These are phyloP conservation scores for Rhinopithecus roxellana DNA, from an alignment of 2,113 vertebrate genomes.

Conservation along the genomic window DNA sequence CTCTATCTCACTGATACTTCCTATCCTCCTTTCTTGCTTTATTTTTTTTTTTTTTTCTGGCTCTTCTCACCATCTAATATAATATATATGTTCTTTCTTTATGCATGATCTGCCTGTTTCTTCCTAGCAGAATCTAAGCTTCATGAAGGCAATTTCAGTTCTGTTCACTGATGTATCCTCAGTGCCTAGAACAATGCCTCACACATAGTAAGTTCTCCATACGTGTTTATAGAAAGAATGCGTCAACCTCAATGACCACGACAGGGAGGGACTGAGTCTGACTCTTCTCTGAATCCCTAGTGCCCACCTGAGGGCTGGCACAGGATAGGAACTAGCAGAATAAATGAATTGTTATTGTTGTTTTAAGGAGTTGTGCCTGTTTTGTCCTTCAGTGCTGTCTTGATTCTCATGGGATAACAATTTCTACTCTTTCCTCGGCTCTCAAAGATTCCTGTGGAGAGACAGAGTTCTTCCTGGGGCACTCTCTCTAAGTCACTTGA, in stretches of 20 bases:
- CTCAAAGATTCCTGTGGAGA: background rate
- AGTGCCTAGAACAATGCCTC: background rate
- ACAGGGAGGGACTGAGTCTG: background rate
- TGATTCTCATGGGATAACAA: background rate
- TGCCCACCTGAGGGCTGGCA: background rate
- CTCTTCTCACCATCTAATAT: background rate
- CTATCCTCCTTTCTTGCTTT: background rate
- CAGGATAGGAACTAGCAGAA: background rate
- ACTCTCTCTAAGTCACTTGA: background rate
- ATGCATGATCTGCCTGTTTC: background rate
- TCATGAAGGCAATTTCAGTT: background rate
- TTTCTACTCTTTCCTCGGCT: background rate
- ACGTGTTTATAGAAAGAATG: background rate
- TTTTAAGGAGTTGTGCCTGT: background rate
- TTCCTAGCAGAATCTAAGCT: background rate
- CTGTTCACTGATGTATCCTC: background rate
- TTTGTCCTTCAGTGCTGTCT: background rate
- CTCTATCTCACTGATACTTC: background rate
- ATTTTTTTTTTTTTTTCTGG: constrained; percentile 20
- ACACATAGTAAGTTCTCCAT: background rate
- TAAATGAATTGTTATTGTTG: background rate
- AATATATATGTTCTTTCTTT: background rate
- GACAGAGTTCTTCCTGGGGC: background rate
- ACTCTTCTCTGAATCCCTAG: background rate
- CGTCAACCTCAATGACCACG: background rate